phyloP scores from a whole-genome alignment of 2,888 invertebrate genomes.

The Tubulanus polymorphus region DNA sequence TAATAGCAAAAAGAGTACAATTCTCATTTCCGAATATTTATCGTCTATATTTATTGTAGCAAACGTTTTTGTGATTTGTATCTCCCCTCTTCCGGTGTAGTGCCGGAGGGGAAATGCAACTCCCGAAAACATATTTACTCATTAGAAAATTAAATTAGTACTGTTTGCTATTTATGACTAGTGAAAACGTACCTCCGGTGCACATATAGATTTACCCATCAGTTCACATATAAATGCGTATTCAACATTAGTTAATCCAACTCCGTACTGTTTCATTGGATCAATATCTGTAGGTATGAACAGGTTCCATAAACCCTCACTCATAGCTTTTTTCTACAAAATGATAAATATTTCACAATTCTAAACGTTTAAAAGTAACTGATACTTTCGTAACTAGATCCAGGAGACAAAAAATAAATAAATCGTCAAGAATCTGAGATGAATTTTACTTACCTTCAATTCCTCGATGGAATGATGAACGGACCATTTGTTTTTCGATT shows the following conservation, averaged over 20 bases:
- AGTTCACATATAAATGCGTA: conserved; percentile 56
- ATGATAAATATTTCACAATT: background rate
- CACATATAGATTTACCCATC: conserved; percentile 50
- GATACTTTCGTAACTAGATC: background rate
- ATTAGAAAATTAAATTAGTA: too few relatives aligned
- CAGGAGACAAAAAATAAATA: background rate
- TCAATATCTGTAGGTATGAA: conserved; percentile 54
- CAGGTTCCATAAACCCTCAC: conserved; percentile 54
- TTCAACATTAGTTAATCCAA: conserved; percentile 55
- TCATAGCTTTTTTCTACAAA: conserved; percentile 46
- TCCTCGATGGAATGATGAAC: conserved; percentile 46
- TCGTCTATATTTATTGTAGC: too few relatives aligned
- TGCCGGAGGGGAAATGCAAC: too few relatives aligned
- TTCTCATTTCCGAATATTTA: too few relatives aligned
- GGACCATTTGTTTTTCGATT: conserved; percentile 42
- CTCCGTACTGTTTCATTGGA: conserved; percentile 38
- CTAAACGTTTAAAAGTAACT: background rate
- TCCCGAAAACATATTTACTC: too few relatives aligned
- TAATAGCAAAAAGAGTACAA: too few relatives aligned
- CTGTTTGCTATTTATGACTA: too few relatives aligned
- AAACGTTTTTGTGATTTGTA: too few relatives aligned
- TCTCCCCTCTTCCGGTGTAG: too few relatives aligned
- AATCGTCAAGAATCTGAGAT: background rate
- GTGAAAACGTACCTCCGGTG: conserved; percentile 46
- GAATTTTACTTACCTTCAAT: conserved; percentile 49